phyloP scores from a whole-genome alignment of 2,797 vertebrate species.

The Allobates femoralis region DNA sequence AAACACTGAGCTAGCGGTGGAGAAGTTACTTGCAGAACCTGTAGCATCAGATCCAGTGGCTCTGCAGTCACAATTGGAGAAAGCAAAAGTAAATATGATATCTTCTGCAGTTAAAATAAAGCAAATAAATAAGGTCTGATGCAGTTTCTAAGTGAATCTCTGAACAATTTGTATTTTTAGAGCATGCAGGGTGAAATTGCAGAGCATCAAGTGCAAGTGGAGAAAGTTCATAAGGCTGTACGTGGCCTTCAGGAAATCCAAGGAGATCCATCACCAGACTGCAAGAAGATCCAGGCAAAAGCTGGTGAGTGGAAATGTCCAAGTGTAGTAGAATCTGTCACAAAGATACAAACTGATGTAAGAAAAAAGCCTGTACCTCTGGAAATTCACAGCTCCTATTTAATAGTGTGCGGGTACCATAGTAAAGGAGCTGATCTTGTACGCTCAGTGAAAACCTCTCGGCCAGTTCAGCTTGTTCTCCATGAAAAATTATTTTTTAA shows the following conservation, averaged over 20 bases:
- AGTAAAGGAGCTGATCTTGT: not conserved
- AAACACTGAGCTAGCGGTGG: conserved; percentile 79
- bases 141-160: not conserved
- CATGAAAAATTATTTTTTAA: not conserved
- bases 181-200: conserved; percentile 90
- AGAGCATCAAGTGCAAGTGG: conserved; percentile 88
- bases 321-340: not conserved
- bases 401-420: not conserved
- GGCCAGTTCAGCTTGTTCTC: not conserved
- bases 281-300: conserved; percentile 78
- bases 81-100: conserved; percentile 80
- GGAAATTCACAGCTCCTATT: not conserved
- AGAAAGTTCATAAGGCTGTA: conserved; percentile 89
- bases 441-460: not conserved
- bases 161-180: conserved; percentile 71
- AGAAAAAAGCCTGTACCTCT: not conserved
- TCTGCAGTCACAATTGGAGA: conserved; percentile 84
- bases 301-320: conserved; percentile 77
- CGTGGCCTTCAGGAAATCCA: conserved; percentile 83
- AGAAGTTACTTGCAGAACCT: conserved; percentile 79
- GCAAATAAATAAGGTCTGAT: not conserved
- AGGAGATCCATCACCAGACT: conserved; percentile 85
- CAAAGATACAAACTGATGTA: not conserved
- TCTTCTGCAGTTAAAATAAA: not conserved
- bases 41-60: conserved; percentile 81